Base-by-base conservation (phyloP, 1,140 invertebrate genomes). In the Diabrotica virgifera region DNA sequence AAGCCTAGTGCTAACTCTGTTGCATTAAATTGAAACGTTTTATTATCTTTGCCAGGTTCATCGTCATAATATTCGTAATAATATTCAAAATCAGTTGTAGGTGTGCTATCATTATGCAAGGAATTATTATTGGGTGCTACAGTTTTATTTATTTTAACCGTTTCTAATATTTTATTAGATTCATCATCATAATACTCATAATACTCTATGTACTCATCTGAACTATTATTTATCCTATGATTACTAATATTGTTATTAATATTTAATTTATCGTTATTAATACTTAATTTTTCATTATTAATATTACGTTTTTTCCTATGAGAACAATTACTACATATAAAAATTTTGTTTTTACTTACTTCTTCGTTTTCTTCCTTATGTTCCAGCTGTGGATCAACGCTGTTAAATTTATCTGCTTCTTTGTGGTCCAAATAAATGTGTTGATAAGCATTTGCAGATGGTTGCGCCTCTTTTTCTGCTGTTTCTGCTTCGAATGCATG, bases 261-360 rank as follows among this genome's bases (percentile, higher is more conserved):
- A n/a, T n/a, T 24, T 24, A 24, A 2, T 24, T 52, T 52, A 14
- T 52, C 10, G n/a, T 11, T 11, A 14, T 6, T n/a, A 6, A 11
- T 12, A 8, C n/a, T 24, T 24, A 24, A 2, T 24, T 52, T 52
- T 5, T 52, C 10, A 5, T 11, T 11, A 14, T 6, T n/a, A 6
- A 11, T 12, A 8, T 52, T 52, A 11, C 10, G n/a, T 6, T 52
- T 51, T 51, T 51, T 9, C 12, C 9, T 12, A 51, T n/a, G 5
- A 14, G 3, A 8, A 52, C 6, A 11, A 11, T 5, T 52, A 52
- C 0, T 12, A 52, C 51, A 52, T 52, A 24, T 24, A 24, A 24
- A 24, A 24, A 24, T 24, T 24, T 24, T 24, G 24, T 24, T 13
- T 56, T 36, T 63, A 64, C 56, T 64, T 51, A 64, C 54, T 10